A percentile compares a stretch with the other conserved stretches of the same genome.
Evolutionary conservation across 2,888 invertebrate species (phyloP).

Genomic region (Tortricodes alternella): DNA sequence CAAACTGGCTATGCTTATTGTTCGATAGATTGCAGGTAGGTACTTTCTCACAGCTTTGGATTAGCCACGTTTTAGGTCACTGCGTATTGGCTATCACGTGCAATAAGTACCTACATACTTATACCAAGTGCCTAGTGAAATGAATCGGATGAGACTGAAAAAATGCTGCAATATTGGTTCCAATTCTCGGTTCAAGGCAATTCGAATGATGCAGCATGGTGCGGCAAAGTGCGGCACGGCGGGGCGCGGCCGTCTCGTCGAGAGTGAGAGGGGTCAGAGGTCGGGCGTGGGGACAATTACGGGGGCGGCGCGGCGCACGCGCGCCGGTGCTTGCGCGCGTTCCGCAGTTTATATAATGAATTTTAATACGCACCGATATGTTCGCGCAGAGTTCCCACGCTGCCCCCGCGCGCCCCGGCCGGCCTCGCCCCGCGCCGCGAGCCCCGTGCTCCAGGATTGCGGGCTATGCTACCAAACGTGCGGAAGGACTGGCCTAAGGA

Average conservation of each 20-base stretch:
- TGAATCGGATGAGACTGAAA: no score
- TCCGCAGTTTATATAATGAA: slow-evolving; percentile 37
- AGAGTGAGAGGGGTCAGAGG: slow-evolving; percentile 20
- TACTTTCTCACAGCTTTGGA: no score
- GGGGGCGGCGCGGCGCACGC: slow-evolving; percentile 38
- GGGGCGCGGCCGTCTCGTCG: slow-evolving; percentile 12
- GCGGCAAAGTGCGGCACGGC: background rate
- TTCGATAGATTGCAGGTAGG: no score
- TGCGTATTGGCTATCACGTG: no score
- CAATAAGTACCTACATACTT: no score
- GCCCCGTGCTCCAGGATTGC: background rate
- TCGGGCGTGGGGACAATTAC: slow-evolving; percentile 31
- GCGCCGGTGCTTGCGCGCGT: slow-evolving; percentile 19
- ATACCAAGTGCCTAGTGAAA: no score
- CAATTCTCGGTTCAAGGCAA: no score
- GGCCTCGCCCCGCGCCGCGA: background rate
- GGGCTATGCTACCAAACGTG: no score
- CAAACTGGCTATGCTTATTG: no score
- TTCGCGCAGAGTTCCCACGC: slow-evolving; percentile 36
- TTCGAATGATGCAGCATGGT: background rate
- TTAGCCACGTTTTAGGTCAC: no score
- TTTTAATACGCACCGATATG: slow-evolving; percentile 33
- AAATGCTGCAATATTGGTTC: no score
- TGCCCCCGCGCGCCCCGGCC: slow-evolving; percentile 1
- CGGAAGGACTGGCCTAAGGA: no score